Evolutionary conservation across 2,113 vertebrate species (phyloP), one percentile per base, ranked within the genome.

Genomic region (Catharus bicknelli): DNA sequence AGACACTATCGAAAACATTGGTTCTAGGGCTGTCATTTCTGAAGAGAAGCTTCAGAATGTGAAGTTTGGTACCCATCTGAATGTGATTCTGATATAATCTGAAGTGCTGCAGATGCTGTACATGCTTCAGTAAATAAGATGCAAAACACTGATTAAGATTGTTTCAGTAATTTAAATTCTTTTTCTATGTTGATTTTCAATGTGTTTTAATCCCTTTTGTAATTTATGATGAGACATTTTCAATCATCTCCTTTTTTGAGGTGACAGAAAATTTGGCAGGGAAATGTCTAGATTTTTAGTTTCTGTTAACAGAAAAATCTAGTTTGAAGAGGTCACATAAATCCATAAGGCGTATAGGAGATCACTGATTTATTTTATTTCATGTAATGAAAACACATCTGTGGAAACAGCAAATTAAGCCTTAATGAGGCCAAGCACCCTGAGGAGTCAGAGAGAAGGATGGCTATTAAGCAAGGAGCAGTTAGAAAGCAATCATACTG

Each of bases 61-160:
- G 62, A 93, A 58, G 43, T 72, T 45, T 85, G 50, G 72, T 72
- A 89, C 62, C 2, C 2, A 79, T 84, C 23, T 90, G 73, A 94
- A 95, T 36, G 17, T 80, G 57, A 93, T 93, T 93, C 54, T 67
- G 57, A 23, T 90, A 34, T 26, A 50, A 57, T 87, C 82, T 92
- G 86, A 91, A 94, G 84, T 82, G 76, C 29, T 88, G 69, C 87
- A 94, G 92, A 94, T 95, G 93, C 68, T 83, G 32, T 68, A 83
- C 0, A 1, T 93, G 55, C 79, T 93, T 94, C 80, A 90, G 40
- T 50, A 96, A 94, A 95, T 77, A 92, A 85, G 69, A 92, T 58
- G 63, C 74, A 94, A 84, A 92, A 53, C 59, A 84, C 47, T 59
- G 63, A 89, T 91, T 86, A 92, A 93, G 84, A 81, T 88, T 1